These are phyloP conservation scores for Adineta ricciae DNA, from an alignment of 2,888 invertebrate genomes.

Conservation along the genomic window DNA sequence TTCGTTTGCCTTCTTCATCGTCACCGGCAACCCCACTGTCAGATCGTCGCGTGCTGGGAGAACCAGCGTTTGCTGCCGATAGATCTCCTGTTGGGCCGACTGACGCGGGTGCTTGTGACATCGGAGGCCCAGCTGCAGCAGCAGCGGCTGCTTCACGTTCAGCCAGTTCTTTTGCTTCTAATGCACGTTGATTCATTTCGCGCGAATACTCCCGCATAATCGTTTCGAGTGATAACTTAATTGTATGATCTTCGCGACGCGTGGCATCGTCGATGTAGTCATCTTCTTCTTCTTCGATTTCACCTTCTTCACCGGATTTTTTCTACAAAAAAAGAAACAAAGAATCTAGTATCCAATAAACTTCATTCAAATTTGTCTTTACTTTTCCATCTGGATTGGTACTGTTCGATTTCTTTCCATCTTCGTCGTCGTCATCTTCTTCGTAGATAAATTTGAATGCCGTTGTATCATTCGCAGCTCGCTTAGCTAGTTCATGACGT, in stretches of 20 bases:
- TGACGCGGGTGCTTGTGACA: not conserved
- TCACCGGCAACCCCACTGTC: not conserved
- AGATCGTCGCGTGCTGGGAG: not conserved
- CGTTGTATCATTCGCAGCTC: constrained; percentile 35
- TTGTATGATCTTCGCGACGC: constrained; percentile 60
- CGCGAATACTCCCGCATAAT: constrained; percentile 68
- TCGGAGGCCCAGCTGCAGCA: no score
- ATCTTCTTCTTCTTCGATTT: constrained; percentile 38
- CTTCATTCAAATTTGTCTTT: constrained; percentile 33
- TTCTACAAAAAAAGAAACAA: not conserved
- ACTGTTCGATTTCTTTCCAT: constrained; percentile 37
- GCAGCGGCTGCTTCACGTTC: not conserved
- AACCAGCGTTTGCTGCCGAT: not conserved
- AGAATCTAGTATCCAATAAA: not conserved
- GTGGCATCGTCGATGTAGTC: constrained; percentile 37
- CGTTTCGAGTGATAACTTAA: constrained; percentile 66
- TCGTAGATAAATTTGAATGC: constrained; percentile 23
- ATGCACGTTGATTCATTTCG: constrained; percentile 39
- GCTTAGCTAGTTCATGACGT: constrained; percentile 31
- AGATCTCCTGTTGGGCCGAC: not conserved
- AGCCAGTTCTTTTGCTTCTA: not conserved
- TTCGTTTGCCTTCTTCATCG: constrained; percentile 1
- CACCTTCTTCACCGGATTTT: constrained; percentile 35
- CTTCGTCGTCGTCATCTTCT: constrained; percentile 36
- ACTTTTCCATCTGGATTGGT: constrained; percentile 36